A percentile compares a stretch with the other conserved stretches of the same genome.
Conservation (phyloP, 2,888 invertebrate species). For the Danaus chrysippus region DNA sequence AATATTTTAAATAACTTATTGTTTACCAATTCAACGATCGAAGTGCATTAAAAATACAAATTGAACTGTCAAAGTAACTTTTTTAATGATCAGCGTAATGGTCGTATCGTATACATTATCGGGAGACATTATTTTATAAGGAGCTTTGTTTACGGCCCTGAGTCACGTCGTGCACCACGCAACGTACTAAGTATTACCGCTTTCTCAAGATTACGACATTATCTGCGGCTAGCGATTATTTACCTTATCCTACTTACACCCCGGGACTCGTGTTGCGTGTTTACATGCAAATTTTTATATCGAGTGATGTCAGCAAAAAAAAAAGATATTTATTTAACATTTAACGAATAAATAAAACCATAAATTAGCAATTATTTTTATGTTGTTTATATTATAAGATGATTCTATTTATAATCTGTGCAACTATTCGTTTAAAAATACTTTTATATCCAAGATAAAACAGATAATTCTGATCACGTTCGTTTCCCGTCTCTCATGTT, state of each 20-base stretch:
- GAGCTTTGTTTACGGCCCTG: constrained; percentile 35
- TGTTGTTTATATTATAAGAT: neutral
- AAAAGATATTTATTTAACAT: too few species aligned
- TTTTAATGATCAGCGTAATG: neutral
- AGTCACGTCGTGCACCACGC: constrained; percentile 41
- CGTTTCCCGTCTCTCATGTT: neutral
- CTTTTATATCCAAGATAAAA: neutral
- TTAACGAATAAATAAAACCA: too few species aligned
- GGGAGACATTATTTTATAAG: constrained; percentile 6
- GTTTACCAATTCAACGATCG: too few species aligned
- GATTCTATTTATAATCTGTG: neutral
- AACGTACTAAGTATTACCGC: constrained; percentile 36
- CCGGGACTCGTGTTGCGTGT: neutral
- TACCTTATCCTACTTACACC: constrained; percentile 20
- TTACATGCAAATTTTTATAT: too few species aligned
- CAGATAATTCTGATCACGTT: neutral
- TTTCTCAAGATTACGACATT: constrained; percentile 44
- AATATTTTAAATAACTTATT: too few species aligned
- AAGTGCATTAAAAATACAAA: too few species aligned
- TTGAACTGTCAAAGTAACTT: neutral
- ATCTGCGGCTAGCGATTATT: constrained; percentile 26
- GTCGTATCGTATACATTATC: neutral
- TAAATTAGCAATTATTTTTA: too few species aligned
- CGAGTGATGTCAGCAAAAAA: too few species aligned
- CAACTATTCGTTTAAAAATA: neutral